Conservation (phyloP, 2,113 vertebrate genomes). For the Parus major region DNA sequence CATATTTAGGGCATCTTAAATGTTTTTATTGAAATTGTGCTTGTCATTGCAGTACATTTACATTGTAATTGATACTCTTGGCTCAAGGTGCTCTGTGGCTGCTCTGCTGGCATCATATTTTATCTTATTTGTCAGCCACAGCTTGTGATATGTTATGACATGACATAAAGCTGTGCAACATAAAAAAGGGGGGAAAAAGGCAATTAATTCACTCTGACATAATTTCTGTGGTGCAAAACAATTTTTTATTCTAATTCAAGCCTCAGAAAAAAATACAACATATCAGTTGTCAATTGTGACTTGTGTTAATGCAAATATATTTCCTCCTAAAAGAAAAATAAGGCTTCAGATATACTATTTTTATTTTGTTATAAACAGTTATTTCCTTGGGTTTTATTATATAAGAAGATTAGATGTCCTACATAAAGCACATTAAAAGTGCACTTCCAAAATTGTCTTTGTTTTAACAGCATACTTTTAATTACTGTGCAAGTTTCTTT, state of each 20-base stretch:
- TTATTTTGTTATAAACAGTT: neutral
- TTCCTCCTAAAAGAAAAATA: neutral
- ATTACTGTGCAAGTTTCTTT: neutral
- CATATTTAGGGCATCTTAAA: neutral
- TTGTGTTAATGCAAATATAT: neutral
- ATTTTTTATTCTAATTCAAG: neutral
- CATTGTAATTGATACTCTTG: neutral
- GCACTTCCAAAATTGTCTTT: neutral
- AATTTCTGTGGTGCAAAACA: neutral
- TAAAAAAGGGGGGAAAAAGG: neutral
- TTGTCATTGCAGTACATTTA: neutral
- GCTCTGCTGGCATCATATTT: neutral
- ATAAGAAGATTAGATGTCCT: neutral
- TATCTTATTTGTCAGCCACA: neutral
- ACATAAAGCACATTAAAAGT: neutral
- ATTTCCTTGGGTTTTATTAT: neutral
- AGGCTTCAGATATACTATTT: neutral
- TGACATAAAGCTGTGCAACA: neutral
- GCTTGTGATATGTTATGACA: neutral
- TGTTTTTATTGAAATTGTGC: neutral
- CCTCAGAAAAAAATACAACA: neutral
- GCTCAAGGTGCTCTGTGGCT: neutral
- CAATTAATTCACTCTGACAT: neutral
- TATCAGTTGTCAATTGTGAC: neutral
- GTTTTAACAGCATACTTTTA: neutral